These are phyloP conservation scores for Nomada ruficornis DNA, from an alignment of 2,888 invertebrate species.

Conservation along the genomic window DNA sequence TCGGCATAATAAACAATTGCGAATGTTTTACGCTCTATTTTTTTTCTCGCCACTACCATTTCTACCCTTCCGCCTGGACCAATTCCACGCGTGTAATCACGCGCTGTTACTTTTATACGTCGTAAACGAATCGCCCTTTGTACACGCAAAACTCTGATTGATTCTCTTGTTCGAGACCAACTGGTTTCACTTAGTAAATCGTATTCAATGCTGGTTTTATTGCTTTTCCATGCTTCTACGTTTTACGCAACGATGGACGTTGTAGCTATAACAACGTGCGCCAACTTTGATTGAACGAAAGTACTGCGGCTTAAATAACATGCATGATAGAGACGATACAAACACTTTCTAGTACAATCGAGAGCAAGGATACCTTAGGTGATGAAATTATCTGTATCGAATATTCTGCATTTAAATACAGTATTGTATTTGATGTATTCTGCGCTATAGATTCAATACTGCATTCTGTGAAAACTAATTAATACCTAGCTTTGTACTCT, in stretches of 20 bases:
- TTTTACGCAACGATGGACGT: too few relatives aligned
- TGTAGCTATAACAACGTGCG: too few relatives aligned
- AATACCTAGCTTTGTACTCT: not conserved
- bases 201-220: not conserved
- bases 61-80: not conserved
- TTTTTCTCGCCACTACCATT: not conserved
- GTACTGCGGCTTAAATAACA: too few relatives aligned
- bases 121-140: conserved; percentile 30
- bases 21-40: not conserved
- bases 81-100: not conserved
- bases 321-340: too few relatives aligned
- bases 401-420: too few relatives aligned
- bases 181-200: conserved; percentile 15
- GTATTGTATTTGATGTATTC: too few relatives aligned
- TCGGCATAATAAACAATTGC: conserved; percentile 1
- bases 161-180: conserved; percentile 11
- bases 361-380: too few relatives aligned
- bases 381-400: too few relatives aligned
- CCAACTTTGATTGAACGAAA: too few relatives aligned
- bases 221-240: not conserved
- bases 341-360: too few relatives aligned
- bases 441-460: not conserved
- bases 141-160: conserved; percentile 19
- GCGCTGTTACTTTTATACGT: not conserved
- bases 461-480: not conserved